Percentiles rank a stretch among this genome's conserved stretches.
phyloP scores from a whole-genome alignment of 2,888 invertebrate genomes.

The Tenodera sinensis region DNA sequence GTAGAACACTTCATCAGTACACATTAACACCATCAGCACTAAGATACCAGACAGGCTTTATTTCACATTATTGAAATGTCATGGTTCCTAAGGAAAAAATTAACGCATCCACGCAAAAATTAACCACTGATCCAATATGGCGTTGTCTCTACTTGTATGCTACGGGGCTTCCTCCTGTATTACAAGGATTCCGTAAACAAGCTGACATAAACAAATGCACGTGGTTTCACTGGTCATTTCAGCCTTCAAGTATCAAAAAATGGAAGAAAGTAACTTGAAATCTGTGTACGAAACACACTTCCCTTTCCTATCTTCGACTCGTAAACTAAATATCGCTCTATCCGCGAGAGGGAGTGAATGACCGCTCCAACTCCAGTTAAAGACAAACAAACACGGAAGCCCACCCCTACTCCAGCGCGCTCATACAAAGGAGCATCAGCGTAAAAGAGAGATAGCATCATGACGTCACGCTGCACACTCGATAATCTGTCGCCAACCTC shows the following conservation, averaged over 20 bases:
- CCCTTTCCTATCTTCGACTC: neutral
- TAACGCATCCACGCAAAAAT: slow-evolving; percentile 50
- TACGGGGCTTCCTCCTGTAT: slow-evolving; percentile 34
- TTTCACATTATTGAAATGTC: slow-evolving; percentile 17
- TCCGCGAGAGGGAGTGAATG: neutral
- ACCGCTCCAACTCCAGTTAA: neutral
- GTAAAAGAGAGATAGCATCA: slow-evolving; percentile 3
- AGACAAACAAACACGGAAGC: slow-evolving; percentile 16
- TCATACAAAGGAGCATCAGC: neutral
- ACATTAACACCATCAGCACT: neutral
- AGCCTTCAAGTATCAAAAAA: neutral
- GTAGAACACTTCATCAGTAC: neutral
- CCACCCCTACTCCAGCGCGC: neutral
- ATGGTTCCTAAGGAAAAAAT: slow-evolving; percentile 36
- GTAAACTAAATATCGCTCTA: neutral
- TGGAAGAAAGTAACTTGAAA: neutral
- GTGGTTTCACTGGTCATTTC: slow-evolving; percentile 25
- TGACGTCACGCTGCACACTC: slow-evolving; percentile 6
- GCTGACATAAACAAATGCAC: slow-evolving; percentile 32
- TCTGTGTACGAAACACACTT: neutral
- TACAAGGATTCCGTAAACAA: slow-evolving; percentile 34
- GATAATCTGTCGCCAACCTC: slow-evolving; percentile 15
- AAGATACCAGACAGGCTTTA: neutral
- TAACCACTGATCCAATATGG: slow-evolving; percentile 60
- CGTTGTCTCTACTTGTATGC: slow-evolving; percentile 43